Conservation (phyloP, 2,797 vertebrate genomes). For the Bradypus variegatus region DNA sequence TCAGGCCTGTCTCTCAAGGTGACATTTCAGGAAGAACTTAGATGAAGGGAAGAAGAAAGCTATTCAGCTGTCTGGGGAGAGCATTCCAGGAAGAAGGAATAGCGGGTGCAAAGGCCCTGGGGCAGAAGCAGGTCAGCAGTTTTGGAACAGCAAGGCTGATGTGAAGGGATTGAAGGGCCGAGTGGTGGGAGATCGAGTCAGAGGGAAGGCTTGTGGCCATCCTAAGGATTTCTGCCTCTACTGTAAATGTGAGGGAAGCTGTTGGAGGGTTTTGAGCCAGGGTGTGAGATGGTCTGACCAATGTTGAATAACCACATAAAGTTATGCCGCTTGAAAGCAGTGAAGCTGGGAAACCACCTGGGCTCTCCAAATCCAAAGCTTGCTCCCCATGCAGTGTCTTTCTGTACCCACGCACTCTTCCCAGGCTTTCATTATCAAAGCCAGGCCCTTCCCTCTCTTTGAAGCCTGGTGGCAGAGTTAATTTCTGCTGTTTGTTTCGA, state of each 20-base stretch:
- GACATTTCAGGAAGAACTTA: background rate
- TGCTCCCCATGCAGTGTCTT: rapidly evolving
- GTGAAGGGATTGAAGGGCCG: background rate
- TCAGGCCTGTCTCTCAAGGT: background rate
- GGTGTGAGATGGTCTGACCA: background rate
- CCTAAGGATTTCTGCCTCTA: background rate
- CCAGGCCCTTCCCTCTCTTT: rapidly evolving
- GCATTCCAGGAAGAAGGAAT: background rate
- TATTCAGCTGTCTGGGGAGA: too few relatives aligned
- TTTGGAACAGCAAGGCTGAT: background rate
- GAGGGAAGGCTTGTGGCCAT: background rate
- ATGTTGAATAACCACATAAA: background rate
- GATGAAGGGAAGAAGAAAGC: background rate
- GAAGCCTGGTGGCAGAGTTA: background rate
- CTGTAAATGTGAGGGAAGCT: background rate
- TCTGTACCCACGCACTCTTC: rapidly evolving
- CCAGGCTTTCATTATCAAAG: background rate
- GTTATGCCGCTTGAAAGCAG: too few relatives aligned
- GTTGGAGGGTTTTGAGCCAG: background rate
- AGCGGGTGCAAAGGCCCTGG: background rate
- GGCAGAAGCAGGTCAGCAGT: rapidly evolving
- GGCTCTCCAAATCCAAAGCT: background rate
- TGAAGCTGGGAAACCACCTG: rapidly evolving
- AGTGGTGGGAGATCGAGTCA: background rate
- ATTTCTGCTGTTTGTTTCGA: background rate